Base-by-base conservation (phyloP, 2,113 vertebrate genomes). In the Amphiprion ocellaris region DNA sequence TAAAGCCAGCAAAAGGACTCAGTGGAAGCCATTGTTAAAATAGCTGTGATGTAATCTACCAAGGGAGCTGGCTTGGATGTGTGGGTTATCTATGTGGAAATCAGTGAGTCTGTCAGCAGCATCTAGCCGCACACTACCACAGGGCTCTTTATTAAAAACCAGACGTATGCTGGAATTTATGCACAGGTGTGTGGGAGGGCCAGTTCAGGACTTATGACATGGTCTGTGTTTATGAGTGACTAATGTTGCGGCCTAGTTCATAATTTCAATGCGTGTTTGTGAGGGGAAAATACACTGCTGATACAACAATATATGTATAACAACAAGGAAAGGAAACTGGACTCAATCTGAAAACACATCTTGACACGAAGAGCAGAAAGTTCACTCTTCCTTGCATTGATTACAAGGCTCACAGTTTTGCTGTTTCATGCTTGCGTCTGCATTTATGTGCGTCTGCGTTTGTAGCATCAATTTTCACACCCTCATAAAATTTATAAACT, bases 111-210 rank as follows among this genome's bases (percentile, higher is more conserved):
- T 90, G 83, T 91, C 92, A 88, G 85, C 88, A 74, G 85, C 82
- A 85, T 84, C 78, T 85, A 69, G 81, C 83, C 85, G 83, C 81
- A 87, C 75, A 85, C 78, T 52, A 86, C 82, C 81, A 68, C 68
- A 71, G 79, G 63, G 84, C 83, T 80, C 76, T 85, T 90, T 90
- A 92, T 92, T 92, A 92, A 89, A 88, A 90, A 85, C 19, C 73
- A 89, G 86, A 85, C 44, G 37, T 65, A 81, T 47, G 73, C 67
- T 76, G 78, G 74, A 88, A 80, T 88, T 77, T 56, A 52, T 67
- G 81, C 73, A 69, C 90, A 89, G 88, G 87, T 93, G 88, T 81
- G 78, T 64, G 39, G 66, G 76, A 66, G 60, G 55, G 37, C 61
- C 26, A 10, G 26, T 71, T 23, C 52, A 78, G 72, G 41, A 46